Percentiles rank a stretch among this genome's conserved stretches.
These are phyloP conservation scores for Merodon equestris DNA, from an alignment of 2,888 invertebrate species.

Conservation along the genomic window DNA sequence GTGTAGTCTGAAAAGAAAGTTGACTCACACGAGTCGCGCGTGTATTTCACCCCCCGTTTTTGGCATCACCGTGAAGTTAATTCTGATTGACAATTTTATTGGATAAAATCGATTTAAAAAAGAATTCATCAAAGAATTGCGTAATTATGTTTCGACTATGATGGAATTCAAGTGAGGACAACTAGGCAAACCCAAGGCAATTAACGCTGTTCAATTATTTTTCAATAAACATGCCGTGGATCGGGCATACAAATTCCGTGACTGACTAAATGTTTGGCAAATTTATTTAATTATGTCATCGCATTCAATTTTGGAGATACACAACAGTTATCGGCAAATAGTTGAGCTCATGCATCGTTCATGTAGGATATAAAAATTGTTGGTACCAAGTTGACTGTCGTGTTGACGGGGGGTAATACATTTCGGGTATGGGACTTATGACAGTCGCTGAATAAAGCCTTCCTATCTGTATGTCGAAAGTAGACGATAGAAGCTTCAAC, in stretches of 20 bases:
- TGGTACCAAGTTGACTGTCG: too few relatives aligned
- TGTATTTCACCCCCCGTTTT: not conserved
- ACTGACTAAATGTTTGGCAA: conserved; percentile 13
- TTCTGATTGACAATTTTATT: conserved; percentile 37
- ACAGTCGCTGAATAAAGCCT: too few relatives aligned
- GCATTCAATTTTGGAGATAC: conserved; percentile 15
- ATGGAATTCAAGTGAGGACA: conserved; percentile 6
- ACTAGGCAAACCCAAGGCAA: conserved; percentile 4
- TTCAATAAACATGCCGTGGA: conserved; percentile 11
- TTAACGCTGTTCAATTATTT: conserved; percentile 11
- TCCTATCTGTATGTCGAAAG: too few relatives aligned
- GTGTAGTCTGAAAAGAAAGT: conserved; percentile 27
- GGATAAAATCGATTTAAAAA: conserved; percentile 22
- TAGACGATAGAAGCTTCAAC: too few relatives aligned
- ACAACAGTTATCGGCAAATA: too few relatives aligned
- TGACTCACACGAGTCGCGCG: conserved; percentile 25
- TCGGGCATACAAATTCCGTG: not conserved
- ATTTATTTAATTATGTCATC: conserved; percentile 42
- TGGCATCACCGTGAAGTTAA: conserved; percentile 40
- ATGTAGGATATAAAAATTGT: too few relatives aligned
- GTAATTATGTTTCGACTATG: conserved; percentile 33
- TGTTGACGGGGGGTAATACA: too few relatives aligned
- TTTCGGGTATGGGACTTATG: too few relatives aligned
- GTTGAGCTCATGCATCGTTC: conserved; percentile 5
- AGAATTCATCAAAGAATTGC: conserved; percentile 18